Evolutionary conservation across 2,113 vertebrate genomes (phyloP), one percentile per base, ranked within the genome.

Genomic region (Athene noctua): DNA sequence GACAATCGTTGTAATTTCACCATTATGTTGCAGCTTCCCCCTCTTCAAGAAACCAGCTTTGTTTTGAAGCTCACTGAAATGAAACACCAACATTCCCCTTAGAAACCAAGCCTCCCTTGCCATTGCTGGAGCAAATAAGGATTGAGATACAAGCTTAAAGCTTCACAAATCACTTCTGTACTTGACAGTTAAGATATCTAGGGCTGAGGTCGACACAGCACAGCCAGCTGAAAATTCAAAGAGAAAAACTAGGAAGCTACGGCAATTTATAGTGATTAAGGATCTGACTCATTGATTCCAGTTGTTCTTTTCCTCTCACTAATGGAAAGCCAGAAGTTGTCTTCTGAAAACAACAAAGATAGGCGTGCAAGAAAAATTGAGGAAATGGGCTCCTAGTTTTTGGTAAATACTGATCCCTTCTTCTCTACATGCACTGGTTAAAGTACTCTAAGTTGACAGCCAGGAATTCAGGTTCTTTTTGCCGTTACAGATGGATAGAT

Each of bases 401-500:
- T 77, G 42, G 46, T 81, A 89, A 87, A 87, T 70, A 80, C 49
- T 19, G 34, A 66, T 62, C 36, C 58, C 44, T n/a, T 62, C 49
- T 67, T 70, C 82, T 70, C 57, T 63, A 11, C 1, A 0, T 22
- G 47, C 75, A 78, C 7, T 83, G 30, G 51, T 52, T 74, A 40
- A 91, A 78, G 55, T 44, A 51, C 42, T 78, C 13, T 54, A 71
- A 78, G 72, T 51, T 52, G 19, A 40, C 73, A 94, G 65, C 59
- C 47, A 79, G 70, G 52, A 92, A 80, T 79, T 79, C 34, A 40
- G 85, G 85, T 36, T 80, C 40, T 74, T 94, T 87, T 79, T 81
- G 36, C 77, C 81, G 63, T 72, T 93, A 81, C 61, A 81, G 88
- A 55, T 95, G 88, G 54, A 81, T 36, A 91, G 85, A 94, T 78